Evolutionary conservation across 1,140 invertebrate genomes (phyloP), one percentile per base, ranked within the genome.

Genomic region (Tetragonula clypearis): DNA sequence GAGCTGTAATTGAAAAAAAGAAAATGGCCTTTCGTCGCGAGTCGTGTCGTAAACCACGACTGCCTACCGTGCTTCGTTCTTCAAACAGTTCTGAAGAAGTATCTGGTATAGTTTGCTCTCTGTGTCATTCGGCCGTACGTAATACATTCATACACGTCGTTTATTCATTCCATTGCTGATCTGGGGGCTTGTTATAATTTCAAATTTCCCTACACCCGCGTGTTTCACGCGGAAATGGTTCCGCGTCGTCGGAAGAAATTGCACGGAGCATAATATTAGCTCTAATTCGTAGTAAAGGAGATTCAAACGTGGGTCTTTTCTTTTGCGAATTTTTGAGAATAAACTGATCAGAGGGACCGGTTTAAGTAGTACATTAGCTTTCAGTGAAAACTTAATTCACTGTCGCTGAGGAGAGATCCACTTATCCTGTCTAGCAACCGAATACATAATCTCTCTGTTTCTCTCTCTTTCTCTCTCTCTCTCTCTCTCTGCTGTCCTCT

Each of bases 381-480:
- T 55, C 82, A 56, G 65, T 78, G 74, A 78, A 83, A 78, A 69
- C 35, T 83, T 83, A 78, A 83, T 83, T 83, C 82, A 83, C 65
- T 53, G 60, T 78, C 74, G 74, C 30, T 83, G 62, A 69, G 69
- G 74, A 69, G 74, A 69, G 74, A 83, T 83, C 74, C 74, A 77
- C 81, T 83, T 78, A 83, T 83, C 74, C 74, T 77, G 75, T 83
- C 81, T 83, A 78, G 81, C 58, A 83, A 78, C 65, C 82, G 82
- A 83, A 83, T 83, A 83, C 76, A 83, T 83, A 83, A 83, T 83
- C 75, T 71, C 53, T 83, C 75, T 71, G 30, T 49, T 6, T 41
- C 6, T 41, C 2, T 41, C 41, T 49, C 41, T 49, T 8, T 41
- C 41, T 41, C 41, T 41, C 41, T 6, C 4, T 41, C 41, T 41